Conservation (phyloP, 2,797 vertebrate species). For the Propithecus perrieri region DNA sequence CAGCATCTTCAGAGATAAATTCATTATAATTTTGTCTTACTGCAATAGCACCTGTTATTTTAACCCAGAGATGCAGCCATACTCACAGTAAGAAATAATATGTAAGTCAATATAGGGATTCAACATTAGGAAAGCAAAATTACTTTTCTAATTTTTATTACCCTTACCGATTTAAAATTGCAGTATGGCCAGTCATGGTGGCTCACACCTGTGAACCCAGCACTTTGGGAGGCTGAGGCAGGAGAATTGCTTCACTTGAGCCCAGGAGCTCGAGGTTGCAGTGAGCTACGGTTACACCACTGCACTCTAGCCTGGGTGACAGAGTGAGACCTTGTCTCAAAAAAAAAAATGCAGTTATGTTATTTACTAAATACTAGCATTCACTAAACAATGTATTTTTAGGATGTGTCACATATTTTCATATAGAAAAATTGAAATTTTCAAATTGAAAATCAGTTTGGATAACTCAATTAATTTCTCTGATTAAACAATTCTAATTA, state of each 20-base stretch:
- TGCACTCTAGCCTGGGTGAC: neutral
- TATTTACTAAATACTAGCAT: neutral
- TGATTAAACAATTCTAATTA: neutral
- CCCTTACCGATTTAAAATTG: neutral
- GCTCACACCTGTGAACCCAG: neutral
- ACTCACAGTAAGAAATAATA: neutral
- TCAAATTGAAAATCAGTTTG: neutral
- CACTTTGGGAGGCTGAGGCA: neutral
- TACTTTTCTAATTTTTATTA: neutral
- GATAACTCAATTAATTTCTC: neutral
- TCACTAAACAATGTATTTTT: conserved; percentile 8
- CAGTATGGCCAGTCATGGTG: neutral
- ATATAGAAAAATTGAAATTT: neutral
- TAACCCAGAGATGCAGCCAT: neutral
- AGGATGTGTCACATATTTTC: neutral
- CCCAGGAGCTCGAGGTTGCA: neutral
- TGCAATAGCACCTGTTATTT: neutral
- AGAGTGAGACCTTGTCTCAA: neutral
- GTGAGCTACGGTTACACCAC: neutral
- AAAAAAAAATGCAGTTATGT: neutral
- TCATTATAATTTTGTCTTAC: neutral
- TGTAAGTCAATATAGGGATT: neutral
- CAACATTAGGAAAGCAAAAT: neutral
- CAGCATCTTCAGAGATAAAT: neutral
- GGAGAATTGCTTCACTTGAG: neutral